A percentile compares a stretch with the other conserved stretches of the same genome.
phyloP scores from a whole-genome alignment of 2,113 vertebrate species.

The Astatotilapia flaviijosephi region DNA sequence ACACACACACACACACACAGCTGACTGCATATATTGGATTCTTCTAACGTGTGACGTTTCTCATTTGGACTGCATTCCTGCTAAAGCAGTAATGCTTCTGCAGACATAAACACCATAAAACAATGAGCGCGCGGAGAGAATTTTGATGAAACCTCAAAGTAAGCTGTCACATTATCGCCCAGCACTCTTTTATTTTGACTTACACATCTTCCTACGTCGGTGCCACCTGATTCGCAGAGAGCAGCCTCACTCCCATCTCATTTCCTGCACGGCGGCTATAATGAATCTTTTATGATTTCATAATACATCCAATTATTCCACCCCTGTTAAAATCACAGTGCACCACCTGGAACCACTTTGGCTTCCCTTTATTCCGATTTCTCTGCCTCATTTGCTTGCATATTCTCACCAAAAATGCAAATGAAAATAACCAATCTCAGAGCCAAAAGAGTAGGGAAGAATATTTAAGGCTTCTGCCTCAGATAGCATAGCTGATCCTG shows the following conservation, averaged over 20 bases:
- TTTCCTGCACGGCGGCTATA: constrained; percentile 51
- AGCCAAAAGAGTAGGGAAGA: background rate
- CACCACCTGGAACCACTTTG: constrained; percentile 68
- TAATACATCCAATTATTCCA: constrained; percentile 66
- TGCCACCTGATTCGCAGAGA: constrained; percentile 37
- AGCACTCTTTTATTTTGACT: background rate
- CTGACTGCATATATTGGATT: background rate
- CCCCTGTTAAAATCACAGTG: constrained; percentile 60
- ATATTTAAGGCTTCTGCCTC: background rate
- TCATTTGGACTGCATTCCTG: background rate
- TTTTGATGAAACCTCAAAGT: background rate
- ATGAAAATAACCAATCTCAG: constrained; percentile 36
- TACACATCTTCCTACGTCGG: background rate
- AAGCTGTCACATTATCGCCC: constrained; percentile 13
- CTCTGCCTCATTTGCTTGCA: constrained; percentile 43
- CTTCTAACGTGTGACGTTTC: background rate
- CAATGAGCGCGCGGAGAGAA: background rate
- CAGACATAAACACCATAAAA: background rate
- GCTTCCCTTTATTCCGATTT: constrained; percentile 48
- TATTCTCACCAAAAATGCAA: constrained; percentile 45
- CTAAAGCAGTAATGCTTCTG: background rate
- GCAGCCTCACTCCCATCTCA: constrained; percentile 41
- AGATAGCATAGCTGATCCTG: background rate
- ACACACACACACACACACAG: background rate
- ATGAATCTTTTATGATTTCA: constrained; percentile 71